Conservation (phyloP, 1,140 invertebrate genomes). For the Drosophila kepulauana region DNA sequence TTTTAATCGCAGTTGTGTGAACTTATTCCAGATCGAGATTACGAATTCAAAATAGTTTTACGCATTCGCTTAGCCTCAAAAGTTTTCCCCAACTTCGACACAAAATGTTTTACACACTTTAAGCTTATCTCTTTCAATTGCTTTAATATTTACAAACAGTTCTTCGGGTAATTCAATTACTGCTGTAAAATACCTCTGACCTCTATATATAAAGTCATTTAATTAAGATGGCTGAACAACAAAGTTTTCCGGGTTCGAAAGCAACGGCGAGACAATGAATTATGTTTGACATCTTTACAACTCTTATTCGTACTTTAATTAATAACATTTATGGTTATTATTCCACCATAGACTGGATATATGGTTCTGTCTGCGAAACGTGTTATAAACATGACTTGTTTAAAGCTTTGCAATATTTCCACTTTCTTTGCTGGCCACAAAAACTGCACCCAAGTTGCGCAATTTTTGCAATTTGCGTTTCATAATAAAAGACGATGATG, state of each 20-base stretch:
- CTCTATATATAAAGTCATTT: constrained; percentile 3
- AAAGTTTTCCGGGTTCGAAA: constrained; percentile 7
- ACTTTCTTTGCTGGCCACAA: background rate
- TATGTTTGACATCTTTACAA: constrained; percentile 12
- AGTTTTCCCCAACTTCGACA: no score
- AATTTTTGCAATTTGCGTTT: constrained; percentile 25
- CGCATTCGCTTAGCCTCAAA: no score
- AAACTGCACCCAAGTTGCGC: constrained; percentile 14
- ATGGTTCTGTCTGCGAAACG: background rate
- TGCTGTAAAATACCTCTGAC: background rate
- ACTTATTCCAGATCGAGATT: no score
- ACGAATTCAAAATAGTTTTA: no score
- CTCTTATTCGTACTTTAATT: background rate
- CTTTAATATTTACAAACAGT: background rate
- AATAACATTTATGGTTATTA: background rate
- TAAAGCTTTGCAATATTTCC: background rate
- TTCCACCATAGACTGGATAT: background rate
- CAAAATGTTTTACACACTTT: background rate
- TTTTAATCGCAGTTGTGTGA: no score
- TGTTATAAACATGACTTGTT: background rate
- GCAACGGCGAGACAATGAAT: background rate
- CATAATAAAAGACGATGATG: constrained; percentile 16
- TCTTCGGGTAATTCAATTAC: background rate
- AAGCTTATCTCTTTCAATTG: background rate
- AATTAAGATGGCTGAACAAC: constrained; percentile 6